phyloP scores from a whole-genome alignment of 2,888 invertebrate genomes.

The Deroplatys truncata region DNA sequence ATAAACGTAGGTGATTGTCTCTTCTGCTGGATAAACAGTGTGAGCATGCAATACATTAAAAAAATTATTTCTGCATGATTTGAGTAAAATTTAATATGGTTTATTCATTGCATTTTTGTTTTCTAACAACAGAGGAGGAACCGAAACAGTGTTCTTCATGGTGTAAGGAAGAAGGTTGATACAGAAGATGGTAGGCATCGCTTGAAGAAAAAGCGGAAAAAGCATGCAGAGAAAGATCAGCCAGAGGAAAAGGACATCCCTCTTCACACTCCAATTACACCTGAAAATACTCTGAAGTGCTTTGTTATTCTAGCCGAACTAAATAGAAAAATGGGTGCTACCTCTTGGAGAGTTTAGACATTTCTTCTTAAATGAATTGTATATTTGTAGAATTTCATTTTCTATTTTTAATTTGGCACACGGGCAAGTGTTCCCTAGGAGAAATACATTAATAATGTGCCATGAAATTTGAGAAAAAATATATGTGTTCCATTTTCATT shows the following conservation, averaged over 20 bases:
- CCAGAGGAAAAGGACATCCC: constrained; percentile 14
- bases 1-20: too few species aligned
- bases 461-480: not conserved
- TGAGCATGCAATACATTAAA: too few species aligned
- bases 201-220: constrained; percentile 35
- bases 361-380: not conserved
- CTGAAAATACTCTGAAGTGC: constrained; percentile 68
- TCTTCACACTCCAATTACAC: constrained; percentile 42
- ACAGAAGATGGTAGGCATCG: not conserved
- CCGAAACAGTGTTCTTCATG: not conserved
- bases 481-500: not conserved
- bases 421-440: not conserved
- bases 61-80: too few species aligned
- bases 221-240: constrained; percentile 29
- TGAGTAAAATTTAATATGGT: too few species aligned
- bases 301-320: constrained; percentile 71
- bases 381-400: not conserved
- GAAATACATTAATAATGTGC: not conserved
- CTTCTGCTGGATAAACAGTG: too few species aligned
- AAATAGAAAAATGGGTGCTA: constrained; percentile 70
- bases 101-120: too few species aligned
- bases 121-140: not conserved
- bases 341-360: constrained; percentile 58
- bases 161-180: not conserved
- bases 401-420: not conserved